Percentiles rank a stretch among this genome's conserved stretches.
These are phyloP conservation scores for Panagrolaimus sp. DNA, from an alignment of 1,140 invertebrate genomes.

Conservation along the genomic window DNA sequence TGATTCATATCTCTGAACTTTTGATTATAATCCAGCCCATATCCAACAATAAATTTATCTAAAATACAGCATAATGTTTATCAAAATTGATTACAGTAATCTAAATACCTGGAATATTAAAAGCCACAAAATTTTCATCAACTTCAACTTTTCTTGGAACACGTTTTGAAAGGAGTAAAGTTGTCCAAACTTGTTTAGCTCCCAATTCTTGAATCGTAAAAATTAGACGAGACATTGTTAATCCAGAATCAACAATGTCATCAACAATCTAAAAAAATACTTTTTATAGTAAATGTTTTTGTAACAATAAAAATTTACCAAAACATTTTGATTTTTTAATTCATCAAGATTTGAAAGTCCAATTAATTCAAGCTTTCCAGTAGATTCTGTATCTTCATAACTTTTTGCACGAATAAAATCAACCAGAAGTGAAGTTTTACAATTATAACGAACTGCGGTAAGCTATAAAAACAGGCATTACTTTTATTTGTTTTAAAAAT, in stretches of 20 bases:
- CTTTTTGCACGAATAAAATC: constrained; percentile 67
- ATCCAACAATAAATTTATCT: constrained; percentile 65
- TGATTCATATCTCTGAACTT: constrained; percentile 67
- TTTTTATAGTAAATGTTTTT: neutral
- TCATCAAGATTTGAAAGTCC: constrained; percentile 62
- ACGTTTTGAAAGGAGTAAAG: constrained; percentile 55
- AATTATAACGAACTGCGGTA: constrained; percentile 15
- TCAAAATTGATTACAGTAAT: neutral
- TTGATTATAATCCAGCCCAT: constrained; percentile 68
- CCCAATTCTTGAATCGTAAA: constrained; percentile 60
- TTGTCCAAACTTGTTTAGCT: constrained; percentile 58
- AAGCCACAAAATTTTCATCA: constrained; percentile 61
- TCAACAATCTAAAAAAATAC: constrained; percentile 62
- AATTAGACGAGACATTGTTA: constrained; percentile 64
- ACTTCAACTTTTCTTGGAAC: constrained; percentile 42
- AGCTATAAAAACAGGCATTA: constrained; percentile 34
- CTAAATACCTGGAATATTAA: constrained; percentile 65
- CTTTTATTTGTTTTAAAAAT: constrained; percentile 26
- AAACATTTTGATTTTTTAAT: constrained; percentile 58
- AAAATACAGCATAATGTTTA: neutral
- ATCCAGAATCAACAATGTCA: constrained; percentile 67
- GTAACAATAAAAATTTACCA: constrained; percentile 42
- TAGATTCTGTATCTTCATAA: constrained; percentile 64
- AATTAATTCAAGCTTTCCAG: constrained; percentile 62
- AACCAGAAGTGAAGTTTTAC: constrained; percentile 61